These are phyloP conservation scores for Characodon lateralis DNA, from an alignment of 2,797 vertebrate species.

Conservation along the genomic window DNA sequence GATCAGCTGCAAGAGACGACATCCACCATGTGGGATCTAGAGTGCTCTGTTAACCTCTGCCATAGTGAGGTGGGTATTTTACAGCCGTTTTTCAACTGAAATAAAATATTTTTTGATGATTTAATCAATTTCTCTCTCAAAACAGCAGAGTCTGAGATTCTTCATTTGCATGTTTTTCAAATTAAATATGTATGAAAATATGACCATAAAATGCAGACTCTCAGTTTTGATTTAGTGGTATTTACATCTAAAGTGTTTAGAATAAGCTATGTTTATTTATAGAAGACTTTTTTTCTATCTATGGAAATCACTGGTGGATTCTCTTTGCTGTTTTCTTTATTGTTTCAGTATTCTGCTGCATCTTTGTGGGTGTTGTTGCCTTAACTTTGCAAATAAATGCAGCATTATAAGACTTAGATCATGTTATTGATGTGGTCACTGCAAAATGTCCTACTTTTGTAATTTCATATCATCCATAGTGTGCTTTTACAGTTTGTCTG, in stretches of 20 bases:
- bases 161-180: background rate
- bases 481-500: background rate
- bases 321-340: background rate
- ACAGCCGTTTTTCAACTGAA: background rate
- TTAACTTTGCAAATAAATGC: slow-evolving; percentile 1
- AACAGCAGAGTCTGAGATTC: background rate
- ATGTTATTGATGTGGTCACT: background rate
- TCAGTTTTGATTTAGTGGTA: background rate
- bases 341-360: background rate
- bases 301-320: background rate
- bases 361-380: background rate
- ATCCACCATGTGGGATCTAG: slow-evolving; percentile 77
- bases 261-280: background rate
- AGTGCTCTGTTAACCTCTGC: slow-evolving; percentile 74
- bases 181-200: background rate
- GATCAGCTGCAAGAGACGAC: slow-evolving; percentile 71
- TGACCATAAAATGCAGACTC: background rate
- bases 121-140: background rate
- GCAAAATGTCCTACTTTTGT: background rate
- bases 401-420: background rate
- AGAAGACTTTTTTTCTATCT: background rate
- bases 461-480: background rate
- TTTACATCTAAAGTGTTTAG: slow-evolving; percentile 1
- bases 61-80: slow-evolving; percentile 37
- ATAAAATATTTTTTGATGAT: background rate